Base-by-base conservation (phyloP, 2,888 invertebrate species). In the Drosophila mercatorum region DNA sequence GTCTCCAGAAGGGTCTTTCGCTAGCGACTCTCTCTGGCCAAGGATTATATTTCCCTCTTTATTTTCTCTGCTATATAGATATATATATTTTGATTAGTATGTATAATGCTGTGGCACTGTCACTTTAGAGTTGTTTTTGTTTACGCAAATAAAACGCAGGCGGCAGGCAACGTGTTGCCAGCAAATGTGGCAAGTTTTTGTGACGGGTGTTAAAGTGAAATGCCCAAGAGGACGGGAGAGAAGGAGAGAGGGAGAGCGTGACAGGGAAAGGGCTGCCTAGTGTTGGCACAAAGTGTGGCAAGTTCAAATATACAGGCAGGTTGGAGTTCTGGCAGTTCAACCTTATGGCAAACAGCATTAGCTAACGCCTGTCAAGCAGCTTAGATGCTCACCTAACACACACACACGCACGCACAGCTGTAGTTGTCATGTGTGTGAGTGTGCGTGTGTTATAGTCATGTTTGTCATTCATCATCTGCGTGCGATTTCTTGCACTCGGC, bases 381-480 rank as follows among this genome's bases (percentile, higher is more conserved):
- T 69, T 64, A 52, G 64, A 65, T 57, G 58, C 47, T 56, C 66
- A 78, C 56, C 69, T 62, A 61, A 58, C 34, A 2, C 49, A 76
- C 49, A 52, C 49, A 52, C 40, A 59, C 22, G 67, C 47, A 65
- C 43, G 55, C 41, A 55, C 61, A 60, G 46, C 46, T 17, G 12
- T 12, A 34, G 51, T 47, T 31, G 47, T 49, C 28, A n/a, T 49
- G 17, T 7, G 28, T 43, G 34, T 41, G 36, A 28, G 49, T 12
- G 36, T 22, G 49, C 10, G 22, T 38, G 41, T 38, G 26, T 36
- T 72, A 59, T 41, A 72, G 46, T 44, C 72, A 46, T 69, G 73
- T 61, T 68, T 62, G 73, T 70, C 84, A 86, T 86, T 72, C 86
- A 86, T 86, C 88, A 86, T 86, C 72, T 75, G 68, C 57, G 61